phyloP scores from a whole-genome alignment of 1,140 invertebrate species.

The Colletes gigas region DNA sequence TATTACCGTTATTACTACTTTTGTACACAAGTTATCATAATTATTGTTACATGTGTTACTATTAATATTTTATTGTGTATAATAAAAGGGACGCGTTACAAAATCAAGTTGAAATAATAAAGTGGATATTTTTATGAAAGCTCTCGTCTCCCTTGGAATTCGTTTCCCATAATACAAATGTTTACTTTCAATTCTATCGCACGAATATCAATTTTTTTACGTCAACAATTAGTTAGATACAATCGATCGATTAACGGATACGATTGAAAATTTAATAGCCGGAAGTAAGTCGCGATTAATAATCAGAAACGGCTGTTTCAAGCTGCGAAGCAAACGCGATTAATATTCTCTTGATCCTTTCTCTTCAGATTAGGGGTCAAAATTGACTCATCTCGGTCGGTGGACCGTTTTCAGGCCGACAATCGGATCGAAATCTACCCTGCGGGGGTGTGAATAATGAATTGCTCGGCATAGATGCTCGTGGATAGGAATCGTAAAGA shows the following conservation, averaged over 20 bases:
- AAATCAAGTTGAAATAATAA: constrained; percentile 56
- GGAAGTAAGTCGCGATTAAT: too few species aligned
- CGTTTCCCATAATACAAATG: too few species aligned
- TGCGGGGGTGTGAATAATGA: constrained; percentile 3
- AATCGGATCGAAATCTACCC: background rate
- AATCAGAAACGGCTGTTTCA: too few species aligned
- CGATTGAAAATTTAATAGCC: too few species aligned
- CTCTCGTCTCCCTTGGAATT: background rate
- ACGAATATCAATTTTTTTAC: too few species aligned
- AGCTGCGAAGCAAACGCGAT: too few species aligned
- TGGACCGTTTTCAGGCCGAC: too few species aligned
- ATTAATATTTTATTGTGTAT: constrained; percentile 52
- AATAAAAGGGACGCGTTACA: constrained; percentile 46
- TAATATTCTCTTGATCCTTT: too few species aligned
- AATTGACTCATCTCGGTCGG: too few species aligned
- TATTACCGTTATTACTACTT: constrained; percentile 43
- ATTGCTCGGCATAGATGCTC: constrained; percentile 9
- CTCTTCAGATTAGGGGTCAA: too few species aligned
- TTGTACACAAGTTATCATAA: constrained; percentile 35
- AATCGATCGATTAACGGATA: too few species aligned
- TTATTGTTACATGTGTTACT: constrained; percentile 55
- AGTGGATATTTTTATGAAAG: constrained; percentile 64
- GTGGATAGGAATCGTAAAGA: constrained; percentile 4
- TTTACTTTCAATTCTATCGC: too few species aligned
- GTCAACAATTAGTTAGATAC: background rate